Evolutionary conservation across 2,113 vertebrate genomes (phyloP).

Genomic region (Ivindomyrus marchei): DNA sequence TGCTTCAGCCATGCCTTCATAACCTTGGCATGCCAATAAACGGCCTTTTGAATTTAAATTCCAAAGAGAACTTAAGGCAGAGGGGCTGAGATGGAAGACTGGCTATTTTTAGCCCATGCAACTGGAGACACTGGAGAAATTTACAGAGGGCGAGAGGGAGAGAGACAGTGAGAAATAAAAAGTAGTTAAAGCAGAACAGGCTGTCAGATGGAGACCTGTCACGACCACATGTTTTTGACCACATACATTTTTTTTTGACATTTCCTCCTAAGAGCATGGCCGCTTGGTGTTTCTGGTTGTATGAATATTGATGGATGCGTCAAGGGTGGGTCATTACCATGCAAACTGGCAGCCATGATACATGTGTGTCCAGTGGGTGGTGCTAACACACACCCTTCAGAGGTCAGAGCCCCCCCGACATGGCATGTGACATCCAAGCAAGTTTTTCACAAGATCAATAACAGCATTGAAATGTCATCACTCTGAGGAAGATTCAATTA

Average conservation of each 20-base stretch:
- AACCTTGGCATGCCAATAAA: conserved; percentile 46
- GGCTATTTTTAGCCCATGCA: conserved; percentile 49
- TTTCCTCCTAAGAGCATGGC: background rate
- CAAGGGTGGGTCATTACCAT: background rate
- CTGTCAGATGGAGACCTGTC: background rate
- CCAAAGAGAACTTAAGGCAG: conserved; percentile 39
- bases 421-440: conserved; percentile 1
- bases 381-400: background rate
- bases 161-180: conserved; percentile 25
- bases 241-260: background rate
- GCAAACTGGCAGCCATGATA: background rate
- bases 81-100: conserved; percentile 41
- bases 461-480: background rate
- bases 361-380: background rate
- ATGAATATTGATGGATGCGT: background rate
- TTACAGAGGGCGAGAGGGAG: conserved; percentile 38
- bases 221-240: background rate
- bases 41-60: conserved; percentile 45
- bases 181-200: background rate
- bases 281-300: background rate
- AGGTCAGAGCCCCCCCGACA: background rate
- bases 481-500: background rate
- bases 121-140: conserved; percentile 19
- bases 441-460: conserved; percentile 8
- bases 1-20: conserved; percentile 6